These are phyloP conservation scores for Megastigmus dorsalis DNA, from an alignment of 2,888 invertebrate genomes.

Conservation along the genomic window DNA sequence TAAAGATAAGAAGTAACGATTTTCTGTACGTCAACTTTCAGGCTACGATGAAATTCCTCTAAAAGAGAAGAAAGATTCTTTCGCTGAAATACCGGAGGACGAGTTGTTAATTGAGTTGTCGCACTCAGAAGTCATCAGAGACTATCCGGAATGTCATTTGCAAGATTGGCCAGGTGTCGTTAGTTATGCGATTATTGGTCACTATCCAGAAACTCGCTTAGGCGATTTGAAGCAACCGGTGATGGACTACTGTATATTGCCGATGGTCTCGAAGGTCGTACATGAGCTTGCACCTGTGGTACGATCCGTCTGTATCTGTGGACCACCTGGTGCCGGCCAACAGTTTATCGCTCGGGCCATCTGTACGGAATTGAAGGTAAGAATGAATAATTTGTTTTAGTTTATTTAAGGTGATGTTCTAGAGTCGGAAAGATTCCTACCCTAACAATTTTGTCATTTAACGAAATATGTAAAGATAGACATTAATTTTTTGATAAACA, in stretches of 20 bases:
- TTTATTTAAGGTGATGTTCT: too few relatives aligned
- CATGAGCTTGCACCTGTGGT: constrained; percentile 65
- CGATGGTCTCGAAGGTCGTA: constrained; percentile 74
- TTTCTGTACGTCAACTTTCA: not conserved
- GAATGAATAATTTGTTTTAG: too few relatives aligned
- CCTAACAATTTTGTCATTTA: too few relatives aligned
- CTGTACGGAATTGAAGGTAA: constrained; percentile 79
- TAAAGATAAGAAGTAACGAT: not conserved
- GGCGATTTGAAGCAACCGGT: constrained; percentile 80
- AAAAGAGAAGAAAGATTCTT: constrained; percentile 64
- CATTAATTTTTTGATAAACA: too few relatives aligned
- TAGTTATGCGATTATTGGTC: constrained; percentile 75
- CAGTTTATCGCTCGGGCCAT: constrained; percentile 83
- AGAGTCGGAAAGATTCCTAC: too few relatives aligned
- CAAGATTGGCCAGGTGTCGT: constrained; percentile 83
- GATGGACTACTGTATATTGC: constrained; percentile 79
- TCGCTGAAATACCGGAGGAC: constrained; percentile 78
- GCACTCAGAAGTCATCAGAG: constrained; percentile 80
- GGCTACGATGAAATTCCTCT: not conserved
- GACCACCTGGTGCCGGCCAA: constrained; percentile 83
- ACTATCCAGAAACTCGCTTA: constrained; percentile 76
- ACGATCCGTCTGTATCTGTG: constrained; percentile 82
- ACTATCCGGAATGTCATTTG: constrained; percentile 77
- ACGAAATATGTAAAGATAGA: too few relatives aligned
- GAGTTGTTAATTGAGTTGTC: constrained; percentile 83